These are phyloP conservation scores for Cheirogaleus major DNA, from an alignment of 2,797 vertebrate species.

Conservation along the genomic window DNA sequence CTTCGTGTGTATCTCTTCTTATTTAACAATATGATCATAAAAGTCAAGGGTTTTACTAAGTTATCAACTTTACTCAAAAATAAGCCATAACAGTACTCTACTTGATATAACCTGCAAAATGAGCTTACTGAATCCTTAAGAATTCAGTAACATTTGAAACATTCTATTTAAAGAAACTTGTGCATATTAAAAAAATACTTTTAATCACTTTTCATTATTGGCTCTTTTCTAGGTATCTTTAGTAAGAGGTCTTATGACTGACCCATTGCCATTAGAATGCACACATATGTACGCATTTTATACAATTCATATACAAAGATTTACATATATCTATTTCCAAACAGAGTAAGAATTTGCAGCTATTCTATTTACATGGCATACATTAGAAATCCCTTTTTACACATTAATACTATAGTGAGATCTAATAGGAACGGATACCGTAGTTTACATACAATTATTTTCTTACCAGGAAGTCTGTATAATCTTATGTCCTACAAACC, in stretches of 20 bases:
- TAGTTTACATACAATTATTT: background rate
- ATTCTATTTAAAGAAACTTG: background rate
- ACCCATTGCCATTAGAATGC: background rate
- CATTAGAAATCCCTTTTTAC: background rate
- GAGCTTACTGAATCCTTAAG: background rate
- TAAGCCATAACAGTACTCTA: accelerated
- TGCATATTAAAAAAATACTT: background rate
- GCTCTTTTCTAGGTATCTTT: background rate
- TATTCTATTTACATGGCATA: background rate
- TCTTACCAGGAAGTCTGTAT: background rate
- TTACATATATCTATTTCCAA: background rate
- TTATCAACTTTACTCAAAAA: background rate
- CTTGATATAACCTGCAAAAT: accelerated
- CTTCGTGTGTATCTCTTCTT: background rate
- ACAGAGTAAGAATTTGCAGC: background rate
- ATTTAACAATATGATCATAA: background rate
- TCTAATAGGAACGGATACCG: background rate
- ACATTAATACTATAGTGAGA: background rate
- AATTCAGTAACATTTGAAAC: background rate
- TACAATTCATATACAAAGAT: no score
- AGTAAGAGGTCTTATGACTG: background rate
- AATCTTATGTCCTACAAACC: background rate
- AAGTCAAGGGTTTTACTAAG: background rate
- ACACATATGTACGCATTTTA: background rate
- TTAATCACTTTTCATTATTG: background rate